These are phyloP conservation scores for Colletes collaris DNA, from an alignment of 2,888 invertebrate genomes.

Conservation along the genomic window DNA sequence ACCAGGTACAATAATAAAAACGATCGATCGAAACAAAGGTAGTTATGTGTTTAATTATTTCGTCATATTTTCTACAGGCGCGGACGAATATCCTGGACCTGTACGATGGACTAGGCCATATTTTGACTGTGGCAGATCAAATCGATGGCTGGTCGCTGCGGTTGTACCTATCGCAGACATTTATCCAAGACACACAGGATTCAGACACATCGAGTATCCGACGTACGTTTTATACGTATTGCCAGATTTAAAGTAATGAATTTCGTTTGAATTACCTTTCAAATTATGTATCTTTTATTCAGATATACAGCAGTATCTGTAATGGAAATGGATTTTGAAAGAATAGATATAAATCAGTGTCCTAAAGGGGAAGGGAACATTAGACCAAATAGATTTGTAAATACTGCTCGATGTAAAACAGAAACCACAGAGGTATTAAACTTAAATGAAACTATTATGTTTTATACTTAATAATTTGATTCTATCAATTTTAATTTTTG, in stretches of 20 bases:
- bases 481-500: neutral
- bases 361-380: slow-evolving; percentile 94
- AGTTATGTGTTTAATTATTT: neutral
- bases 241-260: neutral
- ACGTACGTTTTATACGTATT: slow-evolving; percentile 85
- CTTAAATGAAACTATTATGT: neutral
- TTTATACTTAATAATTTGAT: neutral
- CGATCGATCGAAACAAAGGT: neutral
- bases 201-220: slow-evolving; percentile 96
- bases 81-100: slow-evolving; percentile 95
- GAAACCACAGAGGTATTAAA: slow-evolving; percentile 91
- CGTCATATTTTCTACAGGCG: slow-evolving; percentile 83
- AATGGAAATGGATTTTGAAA: slow-evolving; percentile 97
- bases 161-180: slow-evolving; percentile 98
- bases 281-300: slow-evolving; percentile 17
- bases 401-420: slow-evolving; percentile 95
- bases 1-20: slow-evolving; percentile 84
- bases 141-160: slow-evolving; percentile 97
- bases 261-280: neutral
- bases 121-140: slow-evolving; percentile 97
- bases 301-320: slow-evolving; percentile 96
- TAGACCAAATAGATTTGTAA: slow-evolving; percentile 93
- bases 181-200: slow-evolving; percentile 96
- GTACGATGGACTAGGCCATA: slow-evolving; percentile 97
- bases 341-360: slow-evolving; percentile 99